Percentiles rank a stretch among this genome's conserved stretches.
Conservation (phyloP, 2,113 vertebrate genomes). For the Psittacara wagleri region DNA sequence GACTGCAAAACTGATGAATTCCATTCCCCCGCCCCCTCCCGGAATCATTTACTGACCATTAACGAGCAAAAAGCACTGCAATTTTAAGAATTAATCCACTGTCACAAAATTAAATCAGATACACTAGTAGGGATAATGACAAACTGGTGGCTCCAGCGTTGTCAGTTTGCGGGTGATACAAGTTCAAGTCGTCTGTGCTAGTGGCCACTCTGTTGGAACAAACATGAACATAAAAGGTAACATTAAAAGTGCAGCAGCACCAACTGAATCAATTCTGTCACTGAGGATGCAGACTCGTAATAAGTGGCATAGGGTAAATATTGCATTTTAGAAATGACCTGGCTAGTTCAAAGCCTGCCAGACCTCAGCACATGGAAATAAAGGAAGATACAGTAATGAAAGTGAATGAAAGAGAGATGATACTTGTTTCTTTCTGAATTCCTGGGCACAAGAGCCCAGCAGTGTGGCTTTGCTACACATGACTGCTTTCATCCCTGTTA, state of each 20-base stretch:
- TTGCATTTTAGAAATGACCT: slow-evolving; percentile 17
- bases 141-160: slow-evolving; percentile 60
- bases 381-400: slow-evolving; percentile 11
- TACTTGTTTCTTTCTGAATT: slow-evolving; percentile 39
- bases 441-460: slow-evolving; percentile 43
- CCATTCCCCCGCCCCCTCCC: neutral
- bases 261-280: slow-evolving; percentile 22
- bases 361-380: neutral
- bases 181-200: slow-evolving; percentile 73
- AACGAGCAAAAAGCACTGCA: slow-evolving; percentile 52
- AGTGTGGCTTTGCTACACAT: slow-evolving; percentile 67
- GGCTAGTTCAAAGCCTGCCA: neutral
- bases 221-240: slow-evolving; percentile 73
- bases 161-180: slow-evolving; percentile 66
- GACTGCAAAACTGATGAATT: slow-evolving; percentile 67
- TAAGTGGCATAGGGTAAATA: neutral
- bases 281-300: neutral
- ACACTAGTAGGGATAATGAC: slow-evolving; percentile 63
- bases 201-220: slow-evolving; percentile 67
- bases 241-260: slow-evolving; percentile 45
- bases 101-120: slow-evolving; percentile 71
- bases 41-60: slow-evolving; percentile 63
- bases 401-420: slow-evolving; percentile 33
- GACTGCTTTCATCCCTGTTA: slow-evolving; percentile 73
- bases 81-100: slow-evolving; percentile 73